Base-by-base conservation (phyloP, 2,113 vertebrate species). In the Picathartes gymnocephalus region DNA sequence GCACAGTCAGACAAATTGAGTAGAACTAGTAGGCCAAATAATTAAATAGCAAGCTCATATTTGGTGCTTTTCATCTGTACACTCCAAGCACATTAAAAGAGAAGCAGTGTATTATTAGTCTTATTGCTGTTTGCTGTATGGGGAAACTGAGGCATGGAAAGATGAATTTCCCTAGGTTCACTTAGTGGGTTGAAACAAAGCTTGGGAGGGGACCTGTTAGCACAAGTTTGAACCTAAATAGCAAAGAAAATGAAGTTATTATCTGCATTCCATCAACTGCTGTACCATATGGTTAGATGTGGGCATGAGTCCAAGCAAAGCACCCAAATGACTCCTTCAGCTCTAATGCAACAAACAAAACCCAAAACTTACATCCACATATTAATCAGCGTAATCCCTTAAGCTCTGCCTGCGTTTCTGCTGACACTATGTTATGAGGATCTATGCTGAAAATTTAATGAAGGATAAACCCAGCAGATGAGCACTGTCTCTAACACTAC, bases 171-270 rank as follows among this genome's bases (percentile, higher is more conserved):
- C 42, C 51, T 31, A 57, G 23, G 23, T 68, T 82, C 89, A 94
- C 50, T 35, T 10, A 33, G 61, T 51, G 61, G 40, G 56, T 74
- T 71, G 58, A 65, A 93, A 69, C 53, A 91, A 88, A 92, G 90
- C 88, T 88, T 69, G 76, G 86, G 83, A 96, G 69, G 64, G 68
- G 74, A 94, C 65, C 81, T 96, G 96, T 91, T 85, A 92, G 88
- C 87, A 90, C 93, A 97, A 61, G 95, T 88, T 95, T 92, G 90
- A 95, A 96, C 68, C 56, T 87, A 96, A 96, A 94, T 66, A 95
- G 92, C 70, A 65, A 81, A 93, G 84, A 95, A 95, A 96, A 96
- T 31, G 37, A 90, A 88, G 90, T 83, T 90, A 60, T 95, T 97
- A 96, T 96, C 94, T 96, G 83, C 95, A 95, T 97, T 97, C 93